Base-by-base conservation (phyloP, 2,113 vertebrate species). In the Melanotaenia duboulayi region DNA sequence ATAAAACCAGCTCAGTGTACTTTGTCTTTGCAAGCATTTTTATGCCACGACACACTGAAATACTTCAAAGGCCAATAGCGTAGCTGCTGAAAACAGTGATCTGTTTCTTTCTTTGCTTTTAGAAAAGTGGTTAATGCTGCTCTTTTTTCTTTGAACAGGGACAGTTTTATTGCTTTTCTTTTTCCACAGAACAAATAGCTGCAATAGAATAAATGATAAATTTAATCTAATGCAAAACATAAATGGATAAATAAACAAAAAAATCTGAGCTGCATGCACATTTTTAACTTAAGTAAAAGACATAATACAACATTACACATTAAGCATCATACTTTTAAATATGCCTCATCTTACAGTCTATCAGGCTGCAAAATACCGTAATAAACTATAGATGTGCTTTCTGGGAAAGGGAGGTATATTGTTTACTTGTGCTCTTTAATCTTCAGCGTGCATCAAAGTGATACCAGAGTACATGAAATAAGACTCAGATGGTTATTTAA, bases 391-490 rank as follows among this genome's bases (percentile, higher is more conserved):
- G 51, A 52, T 63, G 20, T 60, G 20, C 48, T 78, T 73, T 80
- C 23, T 0, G 61, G 74, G 77, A 77, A 67, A 61, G 64, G 1
- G 42, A 59, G 75, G 60, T 48, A 64, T 67, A 59, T 71, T 78
- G 28, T 42, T 12, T 23, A 13, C 40, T 62, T 65, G 25, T 9
- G 7, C 17, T 61, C 70, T 77, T 68, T 71, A 32, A 66, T 71
- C 51, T 56, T 39, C 20, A 84, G 62, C 23, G 57, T 42, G 68
- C 56, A 78, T 57, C 24, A 59, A 44, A 71, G 72, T 66, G 37
- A 52, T 44, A 51, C 12, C 23, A 52, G 48, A 71, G 74, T 50
- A 62, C 4, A 37, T 50, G 62, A 65, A 64, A 48, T 35, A 48
- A 48, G 17, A 5, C 17, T 14, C 40, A 42, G 40, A 16, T 14